A percentile compares a stretch with the other conserved stretches of the same genome.
Conservation (phyloP, 2,888 invertebrate species). For the Yponomeuta sedellus region DNA sequence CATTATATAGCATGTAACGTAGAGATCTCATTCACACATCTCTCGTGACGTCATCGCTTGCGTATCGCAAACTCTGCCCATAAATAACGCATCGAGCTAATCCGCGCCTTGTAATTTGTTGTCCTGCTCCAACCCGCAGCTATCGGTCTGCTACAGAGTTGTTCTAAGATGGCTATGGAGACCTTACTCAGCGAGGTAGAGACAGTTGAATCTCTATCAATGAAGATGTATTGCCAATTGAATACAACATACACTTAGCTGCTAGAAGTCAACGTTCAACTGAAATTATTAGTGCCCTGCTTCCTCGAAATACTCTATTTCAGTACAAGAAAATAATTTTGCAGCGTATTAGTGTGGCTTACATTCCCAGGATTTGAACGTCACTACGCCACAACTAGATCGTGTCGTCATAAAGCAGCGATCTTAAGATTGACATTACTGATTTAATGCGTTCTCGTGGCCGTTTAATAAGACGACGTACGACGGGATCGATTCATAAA, state of each 20-base stretch:
- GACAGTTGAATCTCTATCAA: not conserved
- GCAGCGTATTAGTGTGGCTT: not conserved
- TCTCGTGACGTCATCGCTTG: not conserved
- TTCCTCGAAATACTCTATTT: not conserved
- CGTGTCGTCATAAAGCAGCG: conserved; percentile 12
- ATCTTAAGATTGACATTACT: conserved; percentile 6
- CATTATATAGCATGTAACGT: too few species aligned
- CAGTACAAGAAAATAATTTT: not conserved
- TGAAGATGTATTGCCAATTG: not conserved
- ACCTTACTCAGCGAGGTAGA: conserved; percentile 11
- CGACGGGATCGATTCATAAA: conserved; percentile 52
- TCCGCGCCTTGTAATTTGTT: conserved; percentile 64
- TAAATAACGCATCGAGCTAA: conserved; percentile 69
- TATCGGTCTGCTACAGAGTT: not conserved
- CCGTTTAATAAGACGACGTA: conserved; percentile 20
- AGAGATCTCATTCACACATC: not conserved
- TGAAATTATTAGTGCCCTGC: not conserved
- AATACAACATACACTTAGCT: not conserved
- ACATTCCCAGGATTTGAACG: not conserved
- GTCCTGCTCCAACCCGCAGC: conserved; percentile 30
- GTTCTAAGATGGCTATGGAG: conserved; percentile 30
- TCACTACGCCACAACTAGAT: not conserved
- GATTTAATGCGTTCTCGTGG: conserved; percentile 19
- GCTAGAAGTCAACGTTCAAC: not conserved
- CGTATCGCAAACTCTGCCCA: conserved; percentile 46